Conservation (phyloP, 2,113 vertebrate genomes). For the Notarius lentiginosus region DNA sequence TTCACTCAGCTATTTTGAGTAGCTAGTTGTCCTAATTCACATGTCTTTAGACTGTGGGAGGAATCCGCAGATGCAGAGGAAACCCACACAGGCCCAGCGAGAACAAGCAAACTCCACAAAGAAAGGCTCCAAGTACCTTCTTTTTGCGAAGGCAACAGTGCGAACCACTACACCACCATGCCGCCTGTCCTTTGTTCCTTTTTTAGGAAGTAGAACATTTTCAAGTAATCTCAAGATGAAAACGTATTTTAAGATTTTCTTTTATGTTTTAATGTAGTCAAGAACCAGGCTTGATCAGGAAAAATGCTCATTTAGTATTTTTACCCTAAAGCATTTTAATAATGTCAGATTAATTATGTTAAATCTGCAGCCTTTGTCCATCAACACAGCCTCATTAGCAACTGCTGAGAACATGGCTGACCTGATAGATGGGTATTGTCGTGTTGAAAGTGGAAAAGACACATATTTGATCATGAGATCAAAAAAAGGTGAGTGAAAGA, state of each 20-base stretch:
- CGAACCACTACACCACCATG: too few species aligned
- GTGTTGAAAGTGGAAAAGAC: constrained; percentile 70
- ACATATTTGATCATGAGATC: constrained; percentile 76
- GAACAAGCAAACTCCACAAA: too few species aligned
- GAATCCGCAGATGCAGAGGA: too few species aligned
- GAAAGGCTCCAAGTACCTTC: too few species aligned
- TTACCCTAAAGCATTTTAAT: neutral
- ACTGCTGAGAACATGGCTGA: constrained; percentile 93
- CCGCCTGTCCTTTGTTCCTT: too few species aligned
- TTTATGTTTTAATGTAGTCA: neutral
- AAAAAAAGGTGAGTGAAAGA: constrained; percentile 72
- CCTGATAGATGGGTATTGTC: constrained; percentile 90
- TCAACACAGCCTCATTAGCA: constrained; percentile 81
- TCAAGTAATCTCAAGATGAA: neutral
- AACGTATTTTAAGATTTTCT: neutral
- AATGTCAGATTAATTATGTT: constrained; percentile 22
- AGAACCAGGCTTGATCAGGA: neutral
- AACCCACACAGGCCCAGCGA: too few species aligned
- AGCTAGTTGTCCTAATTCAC: too few species aligned
- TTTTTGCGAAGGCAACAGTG: too few species aligned
- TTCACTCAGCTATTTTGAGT: too few species aligned
- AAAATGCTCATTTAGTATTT: neutral
- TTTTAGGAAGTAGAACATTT: too few species aligned
- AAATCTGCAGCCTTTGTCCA: constrained; percentile 76
- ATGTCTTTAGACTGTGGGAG: too few species aligned